phyloP scores from a whole-genome alignment of 1,140 invertebrate species.

The Drosophila ambigua region DNA sequence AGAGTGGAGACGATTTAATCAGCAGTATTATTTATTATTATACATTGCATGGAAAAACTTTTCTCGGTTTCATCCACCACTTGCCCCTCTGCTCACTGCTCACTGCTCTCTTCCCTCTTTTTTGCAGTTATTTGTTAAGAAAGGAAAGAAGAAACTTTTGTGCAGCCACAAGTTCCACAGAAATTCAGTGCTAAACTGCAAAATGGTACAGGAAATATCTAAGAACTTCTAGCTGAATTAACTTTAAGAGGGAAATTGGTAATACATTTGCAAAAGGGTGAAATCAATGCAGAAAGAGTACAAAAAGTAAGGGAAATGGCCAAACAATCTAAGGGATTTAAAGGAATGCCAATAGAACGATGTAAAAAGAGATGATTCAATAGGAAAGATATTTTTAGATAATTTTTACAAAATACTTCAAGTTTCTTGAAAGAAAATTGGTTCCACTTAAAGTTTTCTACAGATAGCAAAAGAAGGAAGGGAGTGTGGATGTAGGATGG shows the following conservation, averaged over 20 bases:
- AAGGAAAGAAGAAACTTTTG: constrained; percentile 31
- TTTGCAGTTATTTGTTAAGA: constrained; percentile 26
- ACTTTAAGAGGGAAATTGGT: constrained; percentile 40
- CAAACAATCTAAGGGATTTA: constrained; percentile 6
- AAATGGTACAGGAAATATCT: constrained; percentile 57
- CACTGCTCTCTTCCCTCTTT: constrained; percentile 13
- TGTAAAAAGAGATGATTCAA: constrained; percentile 1
- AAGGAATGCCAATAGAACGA: background rate
- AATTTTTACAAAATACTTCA: background rate
- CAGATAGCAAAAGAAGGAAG: too few species aligned
- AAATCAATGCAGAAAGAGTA: constrained; percentile 16
- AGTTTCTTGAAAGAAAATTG: too few species aligned
- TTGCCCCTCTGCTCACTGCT: background rate
- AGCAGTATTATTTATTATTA: constrained; percentile 80
- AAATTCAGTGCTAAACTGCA: constrained; percentile 59
- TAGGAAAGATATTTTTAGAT: constrained; percentile 5
- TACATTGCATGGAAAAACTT: constrained; percentile 70
- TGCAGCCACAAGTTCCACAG: constrained; percentile 54
- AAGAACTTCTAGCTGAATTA: constrained; percentile 62
- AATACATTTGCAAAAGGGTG: background rate
- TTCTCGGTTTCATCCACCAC: constrained; percentile 44
- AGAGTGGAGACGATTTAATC: constrained; percentile 75
- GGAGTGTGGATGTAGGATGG: too few species aligned
- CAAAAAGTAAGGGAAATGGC: background rate
- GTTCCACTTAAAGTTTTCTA: too few species aligned